Percentiles rank a stretch among this genome's conserved stretches.
phyloP scores from a whole-genome alignment of 2,113 vertebrate genomes.

The Meriones unguiculatus region DNA sequence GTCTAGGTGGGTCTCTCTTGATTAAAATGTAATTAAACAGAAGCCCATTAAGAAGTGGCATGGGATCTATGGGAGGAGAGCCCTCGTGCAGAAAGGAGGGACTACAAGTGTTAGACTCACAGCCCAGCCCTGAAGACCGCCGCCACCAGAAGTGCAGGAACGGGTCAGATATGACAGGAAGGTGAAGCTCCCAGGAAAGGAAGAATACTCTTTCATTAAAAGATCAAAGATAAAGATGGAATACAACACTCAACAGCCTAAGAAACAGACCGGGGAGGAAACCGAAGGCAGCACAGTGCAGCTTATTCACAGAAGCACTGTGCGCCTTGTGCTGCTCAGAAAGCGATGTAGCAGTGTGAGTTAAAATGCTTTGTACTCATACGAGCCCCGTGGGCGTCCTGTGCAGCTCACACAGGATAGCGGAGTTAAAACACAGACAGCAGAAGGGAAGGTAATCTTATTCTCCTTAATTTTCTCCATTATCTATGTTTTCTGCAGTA shows the following conservation, averaged over 20 bases:
- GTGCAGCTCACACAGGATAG: neutral
- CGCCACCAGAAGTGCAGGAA: neutral
- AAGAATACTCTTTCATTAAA: neutral
- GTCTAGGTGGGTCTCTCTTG: neutral
- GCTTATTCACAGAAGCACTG: too few species aligned
- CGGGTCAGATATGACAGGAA: neutral
- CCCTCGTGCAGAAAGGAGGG: neutral
- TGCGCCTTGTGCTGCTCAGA: neutral
- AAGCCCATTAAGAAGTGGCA: neutral
- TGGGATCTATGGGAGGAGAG: too few species aligned
- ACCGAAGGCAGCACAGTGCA: neutral
- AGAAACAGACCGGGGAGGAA: neutral
- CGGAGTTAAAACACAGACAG: neutral
- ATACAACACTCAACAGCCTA: neutral
- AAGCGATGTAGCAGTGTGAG: neutral
- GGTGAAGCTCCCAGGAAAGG: neutral
- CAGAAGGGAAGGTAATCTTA: neutral
- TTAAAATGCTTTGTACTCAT: neutral
- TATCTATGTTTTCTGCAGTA: conserved; percentile 35
- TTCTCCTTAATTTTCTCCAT: conserved; percentile 34
- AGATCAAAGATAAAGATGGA: neutral
- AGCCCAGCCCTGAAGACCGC: neutral
- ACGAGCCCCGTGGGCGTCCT: neutral
- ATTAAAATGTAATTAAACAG: neutral
- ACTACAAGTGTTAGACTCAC: neutral